A percentile compares a stretch with the other conserved stretches of the same genome.
Conservation (phyloP, 1,140 invertebrate species). For the Hypothenemus hampei region DNA sequence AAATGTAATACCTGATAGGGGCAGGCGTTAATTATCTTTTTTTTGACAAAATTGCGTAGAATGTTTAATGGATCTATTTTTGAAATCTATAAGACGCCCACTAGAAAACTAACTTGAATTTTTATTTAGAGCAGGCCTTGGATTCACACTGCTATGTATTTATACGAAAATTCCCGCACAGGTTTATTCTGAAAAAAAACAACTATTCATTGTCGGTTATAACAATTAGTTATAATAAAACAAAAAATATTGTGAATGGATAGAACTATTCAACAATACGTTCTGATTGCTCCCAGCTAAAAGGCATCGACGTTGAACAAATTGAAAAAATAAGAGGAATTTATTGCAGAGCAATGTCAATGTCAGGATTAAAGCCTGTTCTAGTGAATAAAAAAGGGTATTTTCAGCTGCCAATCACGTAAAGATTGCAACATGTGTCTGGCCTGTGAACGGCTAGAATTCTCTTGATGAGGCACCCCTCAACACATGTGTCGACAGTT, state of each 20-base stretch:
- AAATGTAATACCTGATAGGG: slow-evolving; percentile 9
- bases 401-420: background rate
- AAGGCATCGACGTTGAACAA: no score
- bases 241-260: no score
- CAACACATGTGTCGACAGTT: slow-evolving; percentile 6
- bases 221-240: no score
- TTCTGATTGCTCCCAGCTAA: no score
- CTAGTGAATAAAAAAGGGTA: slow-evolving; percentile 1
- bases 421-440: background rate
- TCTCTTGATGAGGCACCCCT: slow-evolving; percentile 7
- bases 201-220: no score
- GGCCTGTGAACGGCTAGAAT: slow-evolving; percentile 1
- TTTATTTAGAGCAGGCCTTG: slow-evolving; percentile 3
- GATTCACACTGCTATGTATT: no score
- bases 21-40: background rate
- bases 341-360: slow-evolving; percentile 3
- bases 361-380: slow-evolving; percentile 5
- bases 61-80: slow-evolving; percentile 5
- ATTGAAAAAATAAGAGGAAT: slow-evolving; percentile 1
- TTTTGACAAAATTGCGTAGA: background rate
- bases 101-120: slow-evolving; percentile 1
- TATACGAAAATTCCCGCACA: no score
- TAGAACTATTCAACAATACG: no score
- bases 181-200: no score
- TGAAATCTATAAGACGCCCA: slow-evolving; percentile 5